Percentiles rank a stretch among this genome's conserved stretches.
These are phyloP conservation scores for Lottia gigantea DNA, from an alignment of 2,888 invertebrate genomes.

Conservation along the genomic window DNA sequence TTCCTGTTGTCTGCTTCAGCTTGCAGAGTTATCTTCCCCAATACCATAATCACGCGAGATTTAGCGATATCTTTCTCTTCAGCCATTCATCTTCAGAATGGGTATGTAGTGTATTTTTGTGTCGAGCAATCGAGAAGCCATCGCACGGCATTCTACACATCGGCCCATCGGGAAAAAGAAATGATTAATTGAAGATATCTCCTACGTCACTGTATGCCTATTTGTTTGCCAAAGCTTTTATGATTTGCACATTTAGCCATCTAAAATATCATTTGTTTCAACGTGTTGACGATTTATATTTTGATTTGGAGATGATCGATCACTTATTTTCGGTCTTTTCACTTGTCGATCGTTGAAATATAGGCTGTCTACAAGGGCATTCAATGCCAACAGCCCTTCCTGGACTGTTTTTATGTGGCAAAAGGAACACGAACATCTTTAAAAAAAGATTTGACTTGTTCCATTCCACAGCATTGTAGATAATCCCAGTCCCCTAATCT, in stretches of 20 bases:
- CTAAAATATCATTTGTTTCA: background rate
- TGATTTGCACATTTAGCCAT: no score
- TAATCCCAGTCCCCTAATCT: slow-evolving; percentile 9
- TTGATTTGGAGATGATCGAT: no score
- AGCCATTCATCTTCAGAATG: background rate
- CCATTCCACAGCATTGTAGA: slow-evolving; percentile 6
- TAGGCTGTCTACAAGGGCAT: background rate
- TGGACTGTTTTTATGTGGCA: background rate
- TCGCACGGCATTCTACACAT: background rate
- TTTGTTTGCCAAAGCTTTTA: no score
- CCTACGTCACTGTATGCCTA: no score
- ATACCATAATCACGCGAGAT: background rate
- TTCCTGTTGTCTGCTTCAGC: no score
- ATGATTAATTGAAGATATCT: no score
- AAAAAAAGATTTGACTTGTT: background rate
- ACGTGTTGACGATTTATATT: background rate
- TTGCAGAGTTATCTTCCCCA: background rate
- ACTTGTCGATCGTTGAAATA: no score
- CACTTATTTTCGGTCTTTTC: background rate
- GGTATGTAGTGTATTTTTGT: background rate
- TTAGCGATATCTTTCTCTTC: background rate
- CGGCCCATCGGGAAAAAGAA: no score
- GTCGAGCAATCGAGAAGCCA: background rate
- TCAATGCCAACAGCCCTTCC: background rate
- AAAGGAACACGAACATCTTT: background rate